phyloP scores from a whole-genome alignment of 2,888 invertebrate species.

The Synanthedon andrenaeformis region DNA sequence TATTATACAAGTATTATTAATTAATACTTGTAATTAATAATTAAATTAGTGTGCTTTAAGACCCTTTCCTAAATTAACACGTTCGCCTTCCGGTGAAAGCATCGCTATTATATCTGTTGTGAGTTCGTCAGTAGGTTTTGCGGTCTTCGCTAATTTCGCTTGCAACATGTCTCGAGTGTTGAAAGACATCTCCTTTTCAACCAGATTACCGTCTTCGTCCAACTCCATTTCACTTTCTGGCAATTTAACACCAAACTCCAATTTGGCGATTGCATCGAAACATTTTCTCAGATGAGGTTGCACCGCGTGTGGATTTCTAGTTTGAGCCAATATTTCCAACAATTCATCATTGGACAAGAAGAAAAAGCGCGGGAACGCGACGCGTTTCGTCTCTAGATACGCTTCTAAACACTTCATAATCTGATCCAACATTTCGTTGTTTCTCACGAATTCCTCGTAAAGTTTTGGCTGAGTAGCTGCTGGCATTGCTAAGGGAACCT shows the following conservation, averaged over 20 bases:
- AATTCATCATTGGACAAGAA: constrained; percentile 92
- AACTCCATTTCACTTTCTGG: constrained; percentile 65
- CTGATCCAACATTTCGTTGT: constrained; percentile 85
- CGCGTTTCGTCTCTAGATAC: constrained; percentile 88
- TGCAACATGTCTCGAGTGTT: constrained; percentile 47
- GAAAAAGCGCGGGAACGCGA: constrained; percentile 90
- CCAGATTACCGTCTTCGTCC: constrained; percentile 58
- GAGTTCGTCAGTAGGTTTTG: constrained; percentile 57
- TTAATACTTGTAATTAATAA: no score
- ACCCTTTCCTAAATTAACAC: constrained; percentile 81
- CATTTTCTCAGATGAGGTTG: constrained; percentile 92
- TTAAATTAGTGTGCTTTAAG: no score
- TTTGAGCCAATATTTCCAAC: constrained; percentile 91
- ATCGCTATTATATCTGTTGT: constrained; percentile 90
- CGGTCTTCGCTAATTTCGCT: constrained; percentile 46
- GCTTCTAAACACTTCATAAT: constrained; percentile 92
- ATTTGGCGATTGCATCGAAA: constrained; percentile 84
- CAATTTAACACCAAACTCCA: constrained; percentile 79
- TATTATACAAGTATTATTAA: no score
- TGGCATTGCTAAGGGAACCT: constrained; percentile 84
- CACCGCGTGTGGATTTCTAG: constrained; percentile 88
- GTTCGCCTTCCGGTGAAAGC: constrained; percentile 90
- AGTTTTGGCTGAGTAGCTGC: constrained; percentile 80
- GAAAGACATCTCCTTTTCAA: constrained; percentile 57
- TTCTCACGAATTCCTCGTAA: constrained; percentile 75